Evolutionary conservation across 2,113 vertebrate genomes (phyloP).

Genomic region (Crotophaga sulcirostris): DNA sequence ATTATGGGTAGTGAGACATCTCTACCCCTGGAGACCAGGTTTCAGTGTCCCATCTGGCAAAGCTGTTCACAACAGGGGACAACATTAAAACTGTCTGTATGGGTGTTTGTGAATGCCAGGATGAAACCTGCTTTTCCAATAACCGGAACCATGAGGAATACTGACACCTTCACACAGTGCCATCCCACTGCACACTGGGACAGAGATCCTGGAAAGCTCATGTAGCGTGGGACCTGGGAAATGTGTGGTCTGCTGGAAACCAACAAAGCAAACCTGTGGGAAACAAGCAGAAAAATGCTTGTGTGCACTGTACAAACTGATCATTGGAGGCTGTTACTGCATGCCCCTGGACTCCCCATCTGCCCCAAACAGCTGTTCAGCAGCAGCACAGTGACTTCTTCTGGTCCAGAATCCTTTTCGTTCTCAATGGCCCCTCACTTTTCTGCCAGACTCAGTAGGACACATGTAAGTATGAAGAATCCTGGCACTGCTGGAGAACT

Average conservation of each 20-base stretch:
- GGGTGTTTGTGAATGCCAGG: not conserved
- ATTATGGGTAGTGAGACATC: accelerated
- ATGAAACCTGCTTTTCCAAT: not conserved
- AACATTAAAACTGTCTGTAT: not conserved
- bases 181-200: not conserved
- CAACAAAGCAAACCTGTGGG: not conserved
- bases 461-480: not conserved
- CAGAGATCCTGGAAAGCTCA: not conserved
- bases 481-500: not conserved
- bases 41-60: not conserved
- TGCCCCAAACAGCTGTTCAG: not conserved
- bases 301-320: not conserved
- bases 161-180: not conserved
- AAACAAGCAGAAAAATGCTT: not conserved
- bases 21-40: not conserved
- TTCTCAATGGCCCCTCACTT: not conserved
- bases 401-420: not conserved
- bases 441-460: not conserved
- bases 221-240: not conserved
- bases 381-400: not conserved
- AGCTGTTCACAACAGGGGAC: not conserved
- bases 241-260: not conserved
- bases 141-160: not conserved
- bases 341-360: not conserved
- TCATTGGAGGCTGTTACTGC: not conserved